Evolutionary conservation across 2,797 vertebrate species (phyloP).

Genomic region (Lateolabrax maculatus): DNA sequence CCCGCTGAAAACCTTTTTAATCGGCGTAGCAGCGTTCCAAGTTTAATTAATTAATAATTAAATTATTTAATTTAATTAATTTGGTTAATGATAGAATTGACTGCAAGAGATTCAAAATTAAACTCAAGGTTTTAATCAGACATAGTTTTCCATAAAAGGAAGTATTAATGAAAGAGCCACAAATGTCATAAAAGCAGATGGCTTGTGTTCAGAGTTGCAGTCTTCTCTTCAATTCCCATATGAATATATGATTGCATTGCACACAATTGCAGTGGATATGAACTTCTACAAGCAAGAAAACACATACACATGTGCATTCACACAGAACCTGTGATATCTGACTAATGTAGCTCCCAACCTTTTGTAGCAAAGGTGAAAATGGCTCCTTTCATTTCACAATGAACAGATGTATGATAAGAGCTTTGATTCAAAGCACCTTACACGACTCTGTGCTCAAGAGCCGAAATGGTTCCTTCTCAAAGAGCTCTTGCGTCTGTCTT

Average conservation of each 20-base stretch:
- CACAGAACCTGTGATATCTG: constrained; percentile 10
- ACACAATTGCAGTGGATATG: not conserved
- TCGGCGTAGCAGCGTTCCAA: no score
- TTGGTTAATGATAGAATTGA: not conserved
- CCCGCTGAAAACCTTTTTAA: no score
- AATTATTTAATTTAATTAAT: no score
- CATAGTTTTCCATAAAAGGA: not conserved
- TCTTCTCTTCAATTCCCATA: not conserved
- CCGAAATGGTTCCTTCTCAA: constrained; percentile 15
- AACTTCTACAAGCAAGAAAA: not conserved
- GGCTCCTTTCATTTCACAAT: constrained; percentile 23
- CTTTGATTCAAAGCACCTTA: constrained; percentile 35
- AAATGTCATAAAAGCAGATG: constrained; percentile 20
- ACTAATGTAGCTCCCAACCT: constrained; percentile 10
- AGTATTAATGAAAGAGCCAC: not conserved
- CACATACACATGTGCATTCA: not conserved
- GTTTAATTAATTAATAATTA: not conserved
- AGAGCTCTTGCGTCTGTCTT: not conserved
- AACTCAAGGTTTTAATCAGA: not conserved
- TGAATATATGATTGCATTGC: no score
- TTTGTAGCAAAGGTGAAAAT: constrained; percentile 27
- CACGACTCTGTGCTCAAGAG: not conserved
- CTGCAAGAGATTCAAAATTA: not conserved
- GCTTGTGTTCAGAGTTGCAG: constrained; percentile 32
- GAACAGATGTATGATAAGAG: constrained; percentile 8